These are phyloP conservation scores for Cathartes aura DNA, from an alignment of 2,113 vertebrate genomes.

Conservation along the genomic window DNA sequence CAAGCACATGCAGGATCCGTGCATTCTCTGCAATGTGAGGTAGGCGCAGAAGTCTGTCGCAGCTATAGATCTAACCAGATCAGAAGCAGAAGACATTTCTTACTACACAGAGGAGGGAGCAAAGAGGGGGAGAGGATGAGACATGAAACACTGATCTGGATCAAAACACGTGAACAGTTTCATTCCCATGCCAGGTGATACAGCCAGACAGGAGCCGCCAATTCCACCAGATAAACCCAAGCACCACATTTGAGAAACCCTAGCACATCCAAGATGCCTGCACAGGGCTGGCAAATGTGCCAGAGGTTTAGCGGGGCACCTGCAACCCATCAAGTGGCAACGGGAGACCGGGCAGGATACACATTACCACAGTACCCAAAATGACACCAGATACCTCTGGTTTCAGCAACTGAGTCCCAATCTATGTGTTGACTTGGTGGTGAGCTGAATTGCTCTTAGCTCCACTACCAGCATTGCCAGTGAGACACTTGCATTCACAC, in stretches of 20 bases:
- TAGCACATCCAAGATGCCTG: background rate
- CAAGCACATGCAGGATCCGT: background rate
- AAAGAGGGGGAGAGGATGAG: background rate
- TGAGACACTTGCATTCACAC: background rate
- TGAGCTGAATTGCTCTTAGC: background rate
- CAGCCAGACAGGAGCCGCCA: background rate
- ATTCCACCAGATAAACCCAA: background rate
- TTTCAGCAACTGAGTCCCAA: background rate
- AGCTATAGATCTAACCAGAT: background rate
- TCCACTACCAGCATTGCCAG: rapidly evolving
- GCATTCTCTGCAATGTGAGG: background rate
- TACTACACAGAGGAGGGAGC: background rate
- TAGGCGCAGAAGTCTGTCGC: background rate
- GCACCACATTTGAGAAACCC: background rate
- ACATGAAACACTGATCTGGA: background rate
- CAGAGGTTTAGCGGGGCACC: background rate
- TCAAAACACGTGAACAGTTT: background rate
- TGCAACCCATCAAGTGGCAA: background rate
- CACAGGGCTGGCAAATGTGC: background rate
- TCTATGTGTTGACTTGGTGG: background rate
- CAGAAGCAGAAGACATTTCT: background rate
- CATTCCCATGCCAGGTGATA: background rate
- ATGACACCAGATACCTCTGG: background rate
- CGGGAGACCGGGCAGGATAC: background rate
- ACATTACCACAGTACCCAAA: background rate